phyloP scores from a whole-genome alignment of 2,888 invertebrate species.

The Bruchidius siliquastri region DNA sequence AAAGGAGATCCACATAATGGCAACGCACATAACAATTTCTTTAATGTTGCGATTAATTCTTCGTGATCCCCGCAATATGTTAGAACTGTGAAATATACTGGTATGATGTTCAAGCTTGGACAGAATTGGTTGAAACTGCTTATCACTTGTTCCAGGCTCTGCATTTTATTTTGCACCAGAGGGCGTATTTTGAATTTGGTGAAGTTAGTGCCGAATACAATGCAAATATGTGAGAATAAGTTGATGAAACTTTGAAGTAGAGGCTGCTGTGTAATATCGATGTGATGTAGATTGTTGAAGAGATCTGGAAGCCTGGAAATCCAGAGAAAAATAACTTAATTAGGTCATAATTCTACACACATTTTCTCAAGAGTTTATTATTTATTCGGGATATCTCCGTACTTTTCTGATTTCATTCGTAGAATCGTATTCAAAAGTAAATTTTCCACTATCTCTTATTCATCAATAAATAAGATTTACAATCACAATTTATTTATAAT shows the following conservation, averaged over 20 bases:
- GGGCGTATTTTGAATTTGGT: constrained; percentile 55
- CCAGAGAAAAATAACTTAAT: constrained; percentile 11
- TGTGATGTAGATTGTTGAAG: constrained; percentile 52
- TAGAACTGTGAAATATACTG: constrained; percentile 58
- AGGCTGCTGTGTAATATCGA: constrained; percentile 52
- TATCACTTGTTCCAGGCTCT: constrained; percentile 58
- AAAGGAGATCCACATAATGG: constrained; percentile 53
- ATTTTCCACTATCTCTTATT: too few relatives aligned
- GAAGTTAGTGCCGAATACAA: constrained; percentile 64
- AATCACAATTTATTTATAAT: too few relatives aligned
- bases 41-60: constrained; percentile 54
- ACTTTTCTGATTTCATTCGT: too few relatives aligned
- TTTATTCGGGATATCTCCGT: too few relatives aligned
- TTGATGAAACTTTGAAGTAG: constrained; percentile 52
- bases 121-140: constrained; percentile 54
- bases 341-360: too few relatives aligned
- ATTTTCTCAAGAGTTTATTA: too few relatives aligned
- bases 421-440: too few relatives aligned
- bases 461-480: too few relatives aligned
- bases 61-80: constrained; percentile 49
- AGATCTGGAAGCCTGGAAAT: constrained; percentile 55
- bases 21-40: constrained; percentile 53
- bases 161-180: constrained; percentile 54
- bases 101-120: constrained; percentile 56
- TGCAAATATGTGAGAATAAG: constrained; percentile 56